These are phyloP conservation scores for Rhopalosiphum maidis DNA, from an alignment of 1,140 invertebrate genomes.

Conservation along the genomic window DNA sequence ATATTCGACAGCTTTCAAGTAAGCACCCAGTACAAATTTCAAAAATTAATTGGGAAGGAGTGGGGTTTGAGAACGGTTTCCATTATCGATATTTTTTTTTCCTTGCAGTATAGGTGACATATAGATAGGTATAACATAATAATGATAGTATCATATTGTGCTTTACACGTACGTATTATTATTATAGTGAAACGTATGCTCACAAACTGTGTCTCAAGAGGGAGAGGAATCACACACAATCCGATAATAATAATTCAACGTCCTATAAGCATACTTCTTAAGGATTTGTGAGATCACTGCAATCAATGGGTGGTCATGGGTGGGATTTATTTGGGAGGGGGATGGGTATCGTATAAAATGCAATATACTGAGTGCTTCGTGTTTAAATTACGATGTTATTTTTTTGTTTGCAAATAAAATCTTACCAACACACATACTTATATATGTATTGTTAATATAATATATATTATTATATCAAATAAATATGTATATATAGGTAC, in stretches of 20 bases:
- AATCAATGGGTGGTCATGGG: neutral
- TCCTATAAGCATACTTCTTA: neutral
- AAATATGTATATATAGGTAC: constrained; percentile 11
- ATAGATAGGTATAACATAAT: neutral
- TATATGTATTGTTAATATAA: constrained; percentile 27
- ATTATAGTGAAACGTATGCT: neutral
- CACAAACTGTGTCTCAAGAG: neutral
- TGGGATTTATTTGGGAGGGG: neutral
- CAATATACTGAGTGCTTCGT: constrained; percentile 24
- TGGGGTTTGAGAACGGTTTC: neutral
- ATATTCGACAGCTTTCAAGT: neutral
- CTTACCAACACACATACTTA: constrained; percentile 5
- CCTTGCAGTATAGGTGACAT: neutral
- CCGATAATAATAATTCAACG: constrained; percentile 6
- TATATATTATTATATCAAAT: constrained; percentile 17
- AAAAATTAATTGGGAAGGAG: no score
- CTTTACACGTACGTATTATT: neutral
- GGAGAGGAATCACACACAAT: neutral
- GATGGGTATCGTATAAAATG: neutral
- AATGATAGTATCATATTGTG: neutral
- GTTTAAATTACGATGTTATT: neutral
- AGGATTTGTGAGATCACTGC: constrained; percentile 34
- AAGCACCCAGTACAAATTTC: constrained; percentile 15
- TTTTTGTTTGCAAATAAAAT: neutral
- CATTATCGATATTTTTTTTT: neutral